phyloP scores from a whole-genome alignment of 2,113 vertebrate genomes.

The Labeo rohita region DNA sequence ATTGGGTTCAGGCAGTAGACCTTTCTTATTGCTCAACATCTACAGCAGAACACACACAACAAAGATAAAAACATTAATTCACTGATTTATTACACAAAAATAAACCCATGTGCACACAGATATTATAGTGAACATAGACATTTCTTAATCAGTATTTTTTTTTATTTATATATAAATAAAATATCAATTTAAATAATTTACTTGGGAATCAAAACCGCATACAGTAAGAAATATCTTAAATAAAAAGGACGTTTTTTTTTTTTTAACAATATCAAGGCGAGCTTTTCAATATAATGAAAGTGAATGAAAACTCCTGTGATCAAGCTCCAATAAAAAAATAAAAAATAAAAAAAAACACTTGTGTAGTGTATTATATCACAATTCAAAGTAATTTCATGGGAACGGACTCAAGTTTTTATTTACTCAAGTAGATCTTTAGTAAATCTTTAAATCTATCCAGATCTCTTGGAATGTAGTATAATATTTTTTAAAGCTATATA shows the following conservation, averaged over 20 bases:
- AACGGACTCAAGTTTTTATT: neutral
- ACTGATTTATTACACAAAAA: neutral
- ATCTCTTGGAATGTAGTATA: neutral
- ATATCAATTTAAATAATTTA: neutral
- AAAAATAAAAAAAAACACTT: neutral
- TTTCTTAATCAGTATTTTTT: neutral
- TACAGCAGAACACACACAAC: conserved; percentile 67
- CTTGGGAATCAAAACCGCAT: neutral
- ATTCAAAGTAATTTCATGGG: neutral
- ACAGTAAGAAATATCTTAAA: neutral
- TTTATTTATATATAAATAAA: neutral
- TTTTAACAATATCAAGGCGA: neutral
- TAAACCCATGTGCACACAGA: neutral
- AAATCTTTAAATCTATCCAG: neutral
- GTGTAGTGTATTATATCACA: neutral
- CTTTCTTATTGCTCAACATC: conserved; percentile 92
- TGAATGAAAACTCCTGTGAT: neutral
- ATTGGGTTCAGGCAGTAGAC: conserved; percentile 92
- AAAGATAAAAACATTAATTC: neutral
- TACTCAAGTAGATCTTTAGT: neutral
- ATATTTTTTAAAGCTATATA: neutral
- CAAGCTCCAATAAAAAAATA: no score
- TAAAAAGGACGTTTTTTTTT: no score
- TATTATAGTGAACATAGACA: neutral
- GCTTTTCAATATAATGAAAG: neutral